Percentiles rank a stretch among this genome's conserved stretches.
Conservation (phyloP, 2,797 vertebrate species). For the Tachyglossus aculeatus region DNA sequence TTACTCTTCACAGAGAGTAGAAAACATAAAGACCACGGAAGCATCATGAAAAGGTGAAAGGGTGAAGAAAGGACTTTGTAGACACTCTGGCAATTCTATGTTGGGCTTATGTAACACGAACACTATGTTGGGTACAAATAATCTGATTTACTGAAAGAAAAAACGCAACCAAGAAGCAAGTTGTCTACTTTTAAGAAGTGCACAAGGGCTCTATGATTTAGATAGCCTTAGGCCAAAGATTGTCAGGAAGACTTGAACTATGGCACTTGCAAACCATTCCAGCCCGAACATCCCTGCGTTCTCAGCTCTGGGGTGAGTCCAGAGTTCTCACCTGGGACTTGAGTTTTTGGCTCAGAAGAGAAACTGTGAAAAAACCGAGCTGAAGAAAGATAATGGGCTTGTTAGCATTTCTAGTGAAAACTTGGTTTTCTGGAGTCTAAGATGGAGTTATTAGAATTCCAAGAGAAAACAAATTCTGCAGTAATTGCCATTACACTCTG, state of each 20-base stretch:
- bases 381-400: too few species aligned
- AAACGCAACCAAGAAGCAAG: not conserved
- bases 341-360: not conserved
- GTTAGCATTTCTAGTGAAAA: too few species aligned
- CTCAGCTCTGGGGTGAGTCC: not conserved
- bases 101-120: not conserved
- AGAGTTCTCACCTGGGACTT: not conserved
- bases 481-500: too few species aligned
- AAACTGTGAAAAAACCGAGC: too few species aligned
- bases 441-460: too few species aligned
- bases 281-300: not conserved
- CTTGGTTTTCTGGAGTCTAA: too few species aligned
- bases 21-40: too few species aligned
- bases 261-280: not conserved
- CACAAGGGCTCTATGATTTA: not conserved
- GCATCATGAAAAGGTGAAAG: too few species aligned
- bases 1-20: too few species aligned
- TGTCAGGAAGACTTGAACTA: not conserved
- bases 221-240: not conserved
- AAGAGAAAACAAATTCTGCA: too few species aligned
- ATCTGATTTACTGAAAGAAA: not conserved
- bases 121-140: not conserved
- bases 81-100: not conserved
- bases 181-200: not conserved
- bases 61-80: not conserved